phyloP scores from a whole-genome alignment of 2,888 invertebrate genomes.

The Glyphotaelius pellucidus region DNA sequence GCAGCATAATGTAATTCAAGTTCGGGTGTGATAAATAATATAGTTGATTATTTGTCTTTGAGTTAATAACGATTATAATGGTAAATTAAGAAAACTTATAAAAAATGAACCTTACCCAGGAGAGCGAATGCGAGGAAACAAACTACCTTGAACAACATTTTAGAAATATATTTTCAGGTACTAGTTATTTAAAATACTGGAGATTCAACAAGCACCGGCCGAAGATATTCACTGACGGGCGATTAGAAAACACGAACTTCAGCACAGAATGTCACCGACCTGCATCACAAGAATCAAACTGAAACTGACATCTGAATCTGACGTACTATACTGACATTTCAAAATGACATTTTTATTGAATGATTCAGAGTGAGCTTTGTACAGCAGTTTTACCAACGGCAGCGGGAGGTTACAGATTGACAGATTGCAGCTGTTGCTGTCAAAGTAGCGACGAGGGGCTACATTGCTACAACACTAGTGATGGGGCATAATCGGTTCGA shows the following conservation, averaged over 20 bases:
- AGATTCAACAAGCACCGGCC: background rate
- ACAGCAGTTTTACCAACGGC: background rate
- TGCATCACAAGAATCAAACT: background rate
- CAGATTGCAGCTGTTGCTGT: too few relatives aligned
- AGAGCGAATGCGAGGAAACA: slow-evolving; percentile 20
- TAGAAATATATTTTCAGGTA: background rate
- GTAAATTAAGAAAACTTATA: background rate
- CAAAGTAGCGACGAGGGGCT: too few relatives aligned
- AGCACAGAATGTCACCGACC: background rate
- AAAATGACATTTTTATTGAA: background rate
- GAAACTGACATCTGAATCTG: background rate
- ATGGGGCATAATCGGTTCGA: too few relatives aligned
- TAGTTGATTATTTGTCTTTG: background rate
- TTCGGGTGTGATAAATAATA: background rate
- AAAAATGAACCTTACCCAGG: slow-evolving; percentile 6
- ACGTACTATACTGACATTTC: background rate
- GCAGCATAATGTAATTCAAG: background rate
- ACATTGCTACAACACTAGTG: too few relatives aligned
- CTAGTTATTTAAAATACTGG: background rate
- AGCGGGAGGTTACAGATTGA: too few relatives aligned
- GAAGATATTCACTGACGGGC: background rate
- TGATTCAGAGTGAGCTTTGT: slow-evolving; percentile 8
- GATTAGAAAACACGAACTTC: background rate
- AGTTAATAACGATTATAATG: background rate
- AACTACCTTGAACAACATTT: slow-evolving; percentile 23